These are phyloP conservation scores for Heliconius eleuchia DNA, from an alignment of 1,140 invertebrate species.

Conservation along the genomic window DNA sequence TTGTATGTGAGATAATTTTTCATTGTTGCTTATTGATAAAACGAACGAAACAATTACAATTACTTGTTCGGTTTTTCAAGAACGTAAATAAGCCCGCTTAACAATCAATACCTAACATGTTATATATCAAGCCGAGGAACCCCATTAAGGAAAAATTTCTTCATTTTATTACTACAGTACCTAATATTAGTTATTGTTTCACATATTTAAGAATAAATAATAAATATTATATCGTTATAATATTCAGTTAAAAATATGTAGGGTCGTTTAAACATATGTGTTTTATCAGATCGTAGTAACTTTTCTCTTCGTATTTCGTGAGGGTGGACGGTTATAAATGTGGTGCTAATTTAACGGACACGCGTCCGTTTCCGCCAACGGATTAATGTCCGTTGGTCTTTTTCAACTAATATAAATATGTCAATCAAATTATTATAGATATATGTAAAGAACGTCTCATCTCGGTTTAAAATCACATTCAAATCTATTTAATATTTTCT, in stretches of 20 bases:
- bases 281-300: not conserved
- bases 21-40: not conserved
- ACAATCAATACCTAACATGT: not conserved
- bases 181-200: not conserved
- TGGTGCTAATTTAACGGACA: constrained; percentile 52
- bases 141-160: not conserved
- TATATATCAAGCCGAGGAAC: not conserved
- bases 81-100: not conserved
- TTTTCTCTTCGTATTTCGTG: constrained; percentile 17
- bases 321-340: constrained; percentile 55
- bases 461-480: too few species aligned
- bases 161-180: not conserved
- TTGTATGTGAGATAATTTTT: too few species aligned
- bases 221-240: too few species aligned
- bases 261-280: not conserved
- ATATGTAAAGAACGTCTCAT: too few species aligned
- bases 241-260: not conserved
- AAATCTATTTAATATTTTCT: too few species aligned
- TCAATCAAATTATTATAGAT: not conserved
- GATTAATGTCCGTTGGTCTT: constrained; percentile 7
- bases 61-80: not conserved
- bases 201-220: not conserved
- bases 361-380: constrained; percentile 1
- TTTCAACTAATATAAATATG: not conserved
- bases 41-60: not conserved